phyloP scores from a whole-genome alignment of 1,140 invertebrate genomes.

The Drosophila pallidifrons region DNA sequence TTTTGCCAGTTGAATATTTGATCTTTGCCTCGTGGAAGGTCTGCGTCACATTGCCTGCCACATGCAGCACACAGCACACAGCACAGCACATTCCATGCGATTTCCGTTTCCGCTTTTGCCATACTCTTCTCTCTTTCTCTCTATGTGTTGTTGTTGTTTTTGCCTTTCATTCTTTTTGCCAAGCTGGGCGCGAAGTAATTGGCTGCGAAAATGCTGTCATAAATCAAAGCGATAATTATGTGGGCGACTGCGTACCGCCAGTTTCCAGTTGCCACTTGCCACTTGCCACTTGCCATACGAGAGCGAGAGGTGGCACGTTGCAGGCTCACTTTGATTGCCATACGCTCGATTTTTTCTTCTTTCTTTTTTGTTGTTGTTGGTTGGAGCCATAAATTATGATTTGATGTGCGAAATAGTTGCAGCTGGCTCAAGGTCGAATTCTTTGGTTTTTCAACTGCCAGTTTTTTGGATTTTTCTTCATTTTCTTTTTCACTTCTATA shows the following conservation, averaged over 20 bases:
- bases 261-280: conserved; percentile 13
- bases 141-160: neutral
- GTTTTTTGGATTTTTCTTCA: too few species aligned
- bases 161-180: conserved; percentile 15
- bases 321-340: conserved; percentile 55
- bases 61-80: conserved; percentile 23
- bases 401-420: conserved; percentile 76
- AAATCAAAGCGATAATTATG: conserved; percentile 82
- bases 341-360: neutral
- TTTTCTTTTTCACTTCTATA: too few species aligned
- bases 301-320: conserved; percentile 11
- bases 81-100: conserved; percentile 30
- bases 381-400: conserved; percentile 72
- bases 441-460: neutral
- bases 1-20: neutral
- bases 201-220: conserved; percentile 80
- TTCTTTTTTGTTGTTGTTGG: neutral
- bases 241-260: conserved; percentile 67
- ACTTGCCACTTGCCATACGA: neutral
- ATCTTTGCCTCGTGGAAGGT: conserved; percentile 10
- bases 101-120: conserved; percentile 58
- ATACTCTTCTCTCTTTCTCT: conserved; percentile 29
- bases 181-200: conserved; percentile 69
- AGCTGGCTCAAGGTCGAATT: conserved; percentile 29
- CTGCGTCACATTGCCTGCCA: conserved; percentile 18